phyloP scores from a whole-genome alignment of 1,140 invertebrate species.

The Drosophila watanabei region DNA sequence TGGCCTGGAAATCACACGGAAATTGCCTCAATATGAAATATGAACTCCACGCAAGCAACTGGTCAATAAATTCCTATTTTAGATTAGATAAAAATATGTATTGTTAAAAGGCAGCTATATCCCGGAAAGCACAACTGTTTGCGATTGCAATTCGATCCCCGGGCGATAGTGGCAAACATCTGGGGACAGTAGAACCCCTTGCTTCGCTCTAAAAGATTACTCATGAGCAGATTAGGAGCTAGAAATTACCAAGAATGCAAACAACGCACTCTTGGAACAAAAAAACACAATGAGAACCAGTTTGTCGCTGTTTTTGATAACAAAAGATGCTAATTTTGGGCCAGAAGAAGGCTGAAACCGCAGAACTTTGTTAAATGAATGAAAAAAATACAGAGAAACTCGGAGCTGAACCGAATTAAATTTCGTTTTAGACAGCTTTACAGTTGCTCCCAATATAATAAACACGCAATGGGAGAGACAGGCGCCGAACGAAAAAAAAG shows the following conservation, averaged over 20 bases:
- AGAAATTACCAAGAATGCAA: slow-evolving; percentile 33
- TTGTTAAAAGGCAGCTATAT: slow-evolving; percentile 4
- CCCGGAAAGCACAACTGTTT: slow-evolving; percentile 33
- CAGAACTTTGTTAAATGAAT: slow-evolving; percentile 47
- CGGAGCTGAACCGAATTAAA: slow-evolving; percentile 26
- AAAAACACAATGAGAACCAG: slow-evolving; percentile 13
- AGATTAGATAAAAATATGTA: slow-evolving; percentile 47
- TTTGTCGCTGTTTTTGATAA: slow-evolving; percentile 56
- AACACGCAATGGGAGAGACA: slow-evolving; percentile 55
- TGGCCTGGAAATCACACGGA: slow-evolving; percentile 9
- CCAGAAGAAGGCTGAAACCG: slow-evolving; percentile 36
- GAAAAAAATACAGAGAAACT: slow-evolving; percentile 15
- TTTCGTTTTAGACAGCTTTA: slow-evolving; percentile 51
- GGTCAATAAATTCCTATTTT: slow-evolving; percentile 25
- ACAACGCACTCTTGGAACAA: slow-evolving; percentile 36
- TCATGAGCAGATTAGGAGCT: slow-evolving; percentile 25
- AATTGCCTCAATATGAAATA: slow-evolving; percentile 27
- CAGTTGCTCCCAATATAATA: slow-evolving; percentile 46
- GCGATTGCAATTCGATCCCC: slow-evolving; percentile 49
- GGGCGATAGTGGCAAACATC: slow-evolving; percentile 21
- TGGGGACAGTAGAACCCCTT: slow-evolving; percentile 16
- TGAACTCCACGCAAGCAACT: slow-evolving; percentile 18
- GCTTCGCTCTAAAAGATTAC: slow-evolving; percentile 16
- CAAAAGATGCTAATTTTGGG: slow-evolving; percentile 67
- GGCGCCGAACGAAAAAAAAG: slow-evolving; percentile 24